These are phyloP conservation scores for Ips nitidus DNA, from an alignment of 1,140 invertebrate species.

Conservation along the genomic window DNA sequence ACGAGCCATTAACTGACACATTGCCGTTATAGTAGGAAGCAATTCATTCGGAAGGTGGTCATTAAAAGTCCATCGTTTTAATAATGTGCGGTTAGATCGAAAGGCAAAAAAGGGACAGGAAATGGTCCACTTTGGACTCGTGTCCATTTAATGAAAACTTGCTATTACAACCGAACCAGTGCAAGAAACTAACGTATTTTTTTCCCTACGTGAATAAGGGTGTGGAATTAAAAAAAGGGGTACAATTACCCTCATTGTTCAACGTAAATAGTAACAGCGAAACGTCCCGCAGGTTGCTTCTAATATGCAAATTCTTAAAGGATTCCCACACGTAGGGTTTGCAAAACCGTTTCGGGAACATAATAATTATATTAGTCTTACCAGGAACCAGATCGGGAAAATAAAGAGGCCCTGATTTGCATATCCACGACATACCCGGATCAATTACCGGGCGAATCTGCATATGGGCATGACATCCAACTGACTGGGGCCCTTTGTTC, in stretches of 20 bases:
- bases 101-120: constrained; percentile 1
- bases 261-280: too few relatives aligned
- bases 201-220: too few relatives aligned
- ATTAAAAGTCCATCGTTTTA: constrained; percentile 20
- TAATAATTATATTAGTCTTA: too few relatives aligned
- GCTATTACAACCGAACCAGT: too few relatives aligned
- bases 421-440: neutral
- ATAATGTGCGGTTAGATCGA: constrained; percentile 12
- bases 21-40: neutral
- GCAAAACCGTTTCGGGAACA: too few relatives aligned
- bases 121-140: constrained; percentile 14
- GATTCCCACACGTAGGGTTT: too few relatives aligned
- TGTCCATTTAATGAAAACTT: constrained; percentile 10
- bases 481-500: neutral
- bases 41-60: constrained; percentile 22
- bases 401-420: constrained; percentile 5
- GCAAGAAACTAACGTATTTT: too few relatives aligned
- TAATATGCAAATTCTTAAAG: neutral
- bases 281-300: neutral
- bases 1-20: too few relatives aligned
- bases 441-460: constrained; percentile 3
- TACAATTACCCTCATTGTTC: too few relatives aligned
- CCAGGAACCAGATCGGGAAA: neutral
- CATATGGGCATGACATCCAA: neutral
- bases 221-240: too few relatives aligned